Evolutionary conservation across 2,888 invertebrate genomes (phyloP).

Genomic region (Noctua fimbriata): DNA sequence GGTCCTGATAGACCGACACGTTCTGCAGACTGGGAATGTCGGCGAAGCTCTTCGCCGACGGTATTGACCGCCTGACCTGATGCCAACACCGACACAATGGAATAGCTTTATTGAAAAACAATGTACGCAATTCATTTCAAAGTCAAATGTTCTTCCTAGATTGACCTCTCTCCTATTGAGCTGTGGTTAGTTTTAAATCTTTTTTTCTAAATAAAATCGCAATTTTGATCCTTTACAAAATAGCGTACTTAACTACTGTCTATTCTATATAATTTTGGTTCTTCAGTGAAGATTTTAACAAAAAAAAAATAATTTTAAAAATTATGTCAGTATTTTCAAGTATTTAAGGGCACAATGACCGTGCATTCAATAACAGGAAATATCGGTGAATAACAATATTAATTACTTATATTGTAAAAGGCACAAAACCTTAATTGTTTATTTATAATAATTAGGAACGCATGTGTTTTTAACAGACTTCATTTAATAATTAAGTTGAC

Average conservation of each 20-base stretch:
- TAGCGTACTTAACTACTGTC: background rate
- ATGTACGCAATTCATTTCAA: constrained; percentile 22
- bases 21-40: constrained; percentile 46
- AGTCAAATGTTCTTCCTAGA: constrained; percentile 32
- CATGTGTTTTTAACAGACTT: background rate
- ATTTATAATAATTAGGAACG: too few species aligned
- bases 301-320: too few species aligned
- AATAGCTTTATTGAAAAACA: constrained; percentile 36
- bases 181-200: background rate
- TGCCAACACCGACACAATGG: constrained; percentile 58
- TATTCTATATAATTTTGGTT: background rate
- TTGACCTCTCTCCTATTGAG: constrained; percentile 22
- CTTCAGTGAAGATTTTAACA: background rate
- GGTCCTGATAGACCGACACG: constrained; percentile 62
- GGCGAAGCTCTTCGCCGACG: constrained; percentile 24
- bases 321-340: constrained; percentile 10
- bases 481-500: background rate
- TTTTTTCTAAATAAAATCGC: background rate
- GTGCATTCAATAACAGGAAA: background rate
- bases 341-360: constrained; percentile 3
- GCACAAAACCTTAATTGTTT: background rate
- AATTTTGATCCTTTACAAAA: background rate
- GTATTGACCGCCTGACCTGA: constrained; percentile 47
- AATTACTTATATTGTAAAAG: background rate
- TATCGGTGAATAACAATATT: background rate